Conservation (phyloP, 2,888 invertebrate species). For the Pherbina coryleti region DNA sequence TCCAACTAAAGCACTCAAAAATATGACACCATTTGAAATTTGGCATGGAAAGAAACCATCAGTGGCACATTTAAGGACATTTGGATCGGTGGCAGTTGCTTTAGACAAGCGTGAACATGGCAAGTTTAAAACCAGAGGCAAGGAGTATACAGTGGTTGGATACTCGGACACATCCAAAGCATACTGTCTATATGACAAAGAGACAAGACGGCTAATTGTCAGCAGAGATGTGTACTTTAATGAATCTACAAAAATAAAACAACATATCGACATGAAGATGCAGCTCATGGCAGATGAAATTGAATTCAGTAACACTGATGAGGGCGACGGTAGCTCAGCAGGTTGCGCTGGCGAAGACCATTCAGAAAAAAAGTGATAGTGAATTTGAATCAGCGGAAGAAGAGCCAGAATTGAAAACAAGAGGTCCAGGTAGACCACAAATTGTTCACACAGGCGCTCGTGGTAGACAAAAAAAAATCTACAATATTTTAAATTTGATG, state of each 20-base stretch:
- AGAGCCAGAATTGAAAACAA: not conserved
- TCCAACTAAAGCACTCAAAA: slow-evolving; percentile 40
- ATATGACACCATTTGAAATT: slow-evolving; percentile 45
- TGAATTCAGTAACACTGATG: no score
- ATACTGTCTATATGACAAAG: slow-evolving; percentile 20
- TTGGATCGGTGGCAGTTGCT: slow-evolving; percentile 39
- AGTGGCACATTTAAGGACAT: slow-evolving; percentile 38
- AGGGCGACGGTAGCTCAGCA: no score
- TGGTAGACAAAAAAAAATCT: not conserved
- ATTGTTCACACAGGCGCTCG: not conserved
- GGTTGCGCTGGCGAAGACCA: not conserved
- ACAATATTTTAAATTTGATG: not conserved
- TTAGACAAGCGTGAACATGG: slow-evolving; percentile 34
- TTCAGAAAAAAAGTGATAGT: not conserved
- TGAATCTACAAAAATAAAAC: no score
- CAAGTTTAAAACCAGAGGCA: slow-evolving; percentile 41
- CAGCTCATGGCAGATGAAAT: no score
- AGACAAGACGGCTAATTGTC: no score
- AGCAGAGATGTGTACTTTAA: no score
- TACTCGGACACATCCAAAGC: slow-evolving; percentile 45
- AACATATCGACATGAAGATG: no score
- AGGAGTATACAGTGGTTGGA: slow-evolving; percentile 43
- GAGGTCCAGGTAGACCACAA: not conserved
- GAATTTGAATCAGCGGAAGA: not conserved
- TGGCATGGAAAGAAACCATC: slow-evolving; percentile 46